Conservation (phyloP, 2,797 vertebrate genomes). For the Dicrostonyx torquatus region DNA sequence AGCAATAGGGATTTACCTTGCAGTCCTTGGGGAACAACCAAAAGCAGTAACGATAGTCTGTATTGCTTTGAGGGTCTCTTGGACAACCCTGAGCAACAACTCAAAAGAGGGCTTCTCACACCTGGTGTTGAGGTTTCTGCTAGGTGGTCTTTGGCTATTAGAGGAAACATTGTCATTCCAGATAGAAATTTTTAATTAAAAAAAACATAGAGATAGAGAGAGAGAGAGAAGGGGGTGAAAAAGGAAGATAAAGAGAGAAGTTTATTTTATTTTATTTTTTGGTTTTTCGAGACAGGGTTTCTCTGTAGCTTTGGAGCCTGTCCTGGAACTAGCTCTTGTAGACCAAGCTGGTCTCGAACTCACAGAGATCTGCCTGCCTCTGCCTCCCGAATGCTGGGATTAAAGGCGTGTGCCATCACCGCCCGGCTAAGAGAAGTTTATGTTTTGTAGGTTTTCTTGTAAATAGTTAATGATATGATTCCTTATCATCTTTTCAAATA, state of each 20-base stretch:
- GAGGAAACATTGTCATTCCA: background rate
- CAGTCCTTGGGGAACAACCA: background rate
- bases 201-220: background rate
- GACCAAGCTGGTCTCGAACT: too few species aligned
- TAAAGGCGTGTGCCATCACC: too few species aligned
- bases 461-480: background rate
- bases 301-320: too few species aligned
- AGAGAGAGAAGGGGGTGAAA: background rate
- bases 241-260: background rate
- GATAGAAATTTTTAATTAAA: background rate
- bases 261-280: too few species aligned
- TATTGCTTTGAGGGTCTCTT: background rate
- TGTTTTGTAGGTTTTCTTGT: background rate
- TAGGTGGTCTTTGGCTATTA: background rate
- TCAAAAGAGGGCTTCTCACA: background rate
- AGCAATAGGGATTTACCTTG: background rate
- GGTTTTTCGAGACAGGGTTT: too few species aligned
- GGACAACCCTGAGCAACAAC: too few species aligned
- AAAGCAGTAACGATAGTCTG: background rate
- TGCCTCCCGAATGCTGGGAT: too few species aligned
- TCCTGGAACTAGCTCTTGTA: too few species aligned
- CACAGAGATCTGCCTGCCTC: too few species aligned
- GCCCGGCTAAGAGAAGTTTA: too few species aligned
- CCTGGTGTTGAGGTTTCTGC: too few species aligned
- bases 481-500: background rate